A percentile compares a stretch with the other conserved stretches of the same genome.
phyloP scores from a whole-genome alignment of 2,113 vertebrate species.

The Tenrec ecaudatus region DNA sequence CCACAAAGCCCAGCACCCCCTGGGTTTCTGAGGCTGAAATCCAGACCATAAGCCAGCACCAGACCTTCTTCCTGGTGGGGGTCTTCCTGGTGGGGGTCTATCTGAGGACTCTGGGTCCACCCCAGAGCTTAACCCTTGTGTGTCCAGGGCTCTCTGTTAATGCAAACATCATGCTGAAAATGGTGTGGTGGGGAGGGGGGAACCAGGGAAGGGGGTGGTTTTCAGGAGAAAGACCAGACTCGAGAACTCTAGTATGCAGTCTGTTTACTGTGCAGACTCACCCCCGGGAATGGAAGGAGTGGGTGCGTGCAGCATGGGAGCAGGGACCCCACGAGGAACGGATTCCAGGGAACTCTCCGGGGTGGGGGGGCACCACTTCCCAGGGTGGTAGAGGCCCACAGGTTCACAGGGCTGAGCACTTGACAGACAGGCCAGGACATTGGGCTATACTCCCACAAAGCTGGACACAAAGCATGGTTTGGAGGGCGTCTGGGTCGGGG shows the following conservation, averaged over 20 bases:
- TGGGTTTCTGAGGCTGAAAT: neutral
- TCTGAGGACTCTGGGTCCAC: neutral
- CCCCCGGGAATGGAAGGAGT: too few species aligned
- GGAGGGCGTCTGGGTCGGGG: neutral
- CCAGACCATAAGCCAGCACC: neutral
- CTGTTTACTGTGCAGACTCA: too few species aligned
- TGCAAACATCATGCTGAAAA: neutral
- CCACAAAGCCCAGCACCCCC: neutral
- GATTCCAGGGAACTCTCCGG: too few species aligned
- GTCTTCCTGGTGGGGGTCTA: neutral
- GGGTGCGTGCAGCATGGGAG: neutral
- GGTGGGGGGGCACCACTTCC: neutral
- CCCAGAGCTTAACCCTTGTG: neutral
- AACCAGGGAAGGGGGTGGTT: too few species aligned
- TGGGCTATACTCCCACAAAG: neutral
- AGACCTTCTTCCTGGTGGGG: neutral
- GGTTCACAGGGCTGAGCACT: neutral
- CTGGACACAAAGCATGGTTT: too few species aligned
- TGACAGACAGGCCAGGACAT: neutral
- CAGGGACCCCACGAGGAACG: fast-evolving
- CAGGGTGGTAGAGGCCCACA: neutral
- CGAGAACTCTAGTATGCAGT: too few species aligned
- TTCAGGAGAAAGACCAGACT: too few species aligned
- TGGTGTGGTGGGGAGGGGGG: neutral
- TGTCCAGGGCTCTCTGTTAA: neutral